Evolutionary conservation across 1,140 invertebrate species (phyloP), one percentile per base, ranked within the genome.

Genomic region (Diuraphis noxia): DNA sequence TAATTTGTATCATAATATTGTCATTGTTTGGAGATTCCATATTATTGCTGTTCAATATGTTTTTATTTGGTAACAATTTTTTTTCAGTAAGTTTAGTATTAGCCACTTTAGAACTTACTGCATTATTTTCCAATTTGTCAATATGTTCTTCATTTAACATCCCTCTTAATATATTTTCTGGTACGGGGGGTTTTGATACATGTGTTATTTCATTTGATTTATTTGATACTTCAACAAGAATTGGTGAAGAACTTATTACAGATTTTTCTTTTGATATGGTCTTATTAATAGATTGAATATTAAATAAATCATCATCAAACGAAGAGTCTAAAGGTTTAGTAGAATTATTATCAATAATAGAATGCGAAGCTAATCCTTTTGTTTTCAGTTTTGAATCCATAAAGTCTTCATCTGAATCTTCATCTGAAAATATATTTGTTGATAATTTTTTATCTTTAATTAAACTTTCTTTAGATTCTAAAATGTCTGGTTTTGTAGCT

Each of bases 271-370:
- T 90, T 38, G n/a, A 8, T 43, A 77, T 43, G 9, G 21, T 46
- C 34, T 90, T 88, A 30, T 34, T 79, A 23, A 3, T 41, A 77
- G 87, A n/a, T n/a, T 89, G 79, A 43, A 13, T 79, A 91, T 10
- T 91, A 49, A 91, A 91, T 52, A 91, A 91, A 40, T 91, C 89
- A 91, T 91, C 89, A 40, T 91, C 89, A 79, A 77, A 91, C n/a
- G 72, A 91, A 49, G 63, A 91, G 9, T 91, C 77, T 38, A 81
- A 91, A n/a, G 40, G n/a, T 40, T 40, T 81, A 8, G n/a, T 36
- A 34, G 63, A n/a, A 46, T 77, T 40, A 34, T 79, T 36, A 46
- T 79, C 30, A 77, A 41, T 49, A 77, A 8, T 49, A 34, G 63
- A 49, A 63, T 40, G 10, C n/a, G 34, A 38, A 56, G 9, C 36